Evolutionary conservation across 53 echinoderm and acorn worm species (phyloP), one percentile per base, ranked within the genome.

Genomic region (Arbacia lixula): DNA sequence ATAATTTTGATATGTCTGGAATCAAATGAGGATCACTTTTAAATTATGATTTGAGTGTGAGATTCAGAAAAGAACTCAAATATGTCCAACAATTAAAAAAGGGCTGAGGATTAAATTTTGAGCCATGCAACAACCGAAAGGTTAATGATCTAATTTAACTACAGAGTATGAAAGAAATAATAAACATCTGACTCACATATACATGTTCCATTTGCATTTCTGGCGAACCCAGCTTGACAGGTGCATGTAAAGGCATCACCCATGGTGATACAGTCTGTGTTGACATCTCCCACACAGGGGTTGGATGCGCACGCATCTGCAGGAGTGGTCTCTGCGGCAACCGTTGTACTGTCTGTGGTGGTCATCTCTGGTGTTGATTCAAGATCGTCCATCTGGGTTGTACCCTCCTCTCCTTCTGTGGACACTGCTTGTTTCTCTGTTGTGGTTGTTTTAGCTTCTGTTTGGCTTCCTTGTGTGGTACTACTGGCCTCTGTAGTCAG

Each of bases 191-290:
- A 80, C 80, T 61, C 49, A 64, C 82, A 43, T 46, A 49, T 63
- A 32, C 82, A 64, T n/a, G 62, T 63, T 21, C 63, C 49, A 49
- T 63, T 81, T 35, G 49, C 28, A 11, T 81, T 49, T 14, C 82
- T 64, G 29, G 64, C 30, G 64, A 19, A 81, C 3, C 82, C 82
- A 42, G 82, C 46, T 8, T 35, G 62, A 6, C 82, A 81, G 63
- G 62, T 62, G 22, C 82, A 81, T 2, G 10, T 14, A 12, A 42
- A 81, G 38, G 82, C 12, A 16, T 46, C 35, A 50, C 51, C 82
- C 8, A 30, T 10, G 3, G 46, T 3, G 29, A 63, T 25, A n/a
- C 82, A 81, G 27, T 81, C 82, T 16, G 82, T 49, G 34, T 81
- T 81, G 49, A 20, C 31, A 52, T 81, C 64, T 2, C 41, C 28